Percentiles rank a stretch among this genome's conserved stretches.
phyloP scores from a whole-genome alignment of 2,113 vertebrate species.

The Tenebrosternarchus preto region DNA sequence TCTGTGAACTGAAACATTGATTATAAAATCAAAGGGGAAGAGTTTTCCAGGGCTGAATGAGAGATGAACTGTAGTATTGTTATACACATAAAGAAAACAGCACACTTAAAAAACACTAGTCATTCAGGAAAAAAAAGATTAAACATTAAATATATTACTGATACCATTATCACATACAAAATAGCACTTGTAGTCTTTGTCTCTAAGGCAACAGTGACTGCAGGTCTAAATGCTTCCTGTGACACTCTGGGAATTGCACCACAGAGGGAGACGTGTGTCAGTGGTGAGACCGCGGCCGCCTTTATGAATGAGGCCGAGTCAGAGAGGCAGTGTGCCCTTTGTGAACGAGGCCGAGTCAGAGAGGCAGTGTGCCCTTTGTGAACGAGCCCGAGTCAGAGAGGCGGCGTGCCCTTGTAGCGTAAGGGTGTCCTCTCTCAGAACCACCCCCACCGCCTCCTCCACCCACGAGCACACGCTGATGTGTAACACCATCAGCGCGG shows the following conservation, averaged over 20 bases:
- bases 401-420: conserved; percentile 20
- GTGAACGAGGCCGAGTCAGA: conserved; percentile 51
- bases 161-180: no score
- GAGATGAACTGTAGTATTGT: not conserved
- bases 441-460: no score
- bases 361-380: conserved; percentile 40
- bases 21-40: conserved; percentile 30
- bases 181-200: not conserved
- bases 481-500: conserved; percentile 48
- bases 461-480: no score
- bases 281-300: not conserved
- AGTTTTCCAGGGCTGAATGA: not conserved
- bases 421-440: conserved; percentile 21
- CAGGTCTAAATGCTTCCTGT: not conserved
- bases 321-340: conserved; percentile 37
- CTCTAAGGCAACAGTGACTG: not conserved
- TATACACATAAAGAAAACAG: not conserved
- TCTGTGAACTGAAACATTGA: not conserved
- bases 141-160: no score
- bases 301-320: conserved; percentile 52
- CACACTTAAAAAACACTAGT: not conserved
- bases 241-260: conserved; percentile 13
- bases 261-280: not conserved
- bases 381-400: conserved; percentile 49
- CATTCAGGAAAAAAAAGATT: no score